Evolutionary conservation across 2,797 vertebrate genomes (phyloP).

Genomic region (Sebastiscus tertius): DNA sequence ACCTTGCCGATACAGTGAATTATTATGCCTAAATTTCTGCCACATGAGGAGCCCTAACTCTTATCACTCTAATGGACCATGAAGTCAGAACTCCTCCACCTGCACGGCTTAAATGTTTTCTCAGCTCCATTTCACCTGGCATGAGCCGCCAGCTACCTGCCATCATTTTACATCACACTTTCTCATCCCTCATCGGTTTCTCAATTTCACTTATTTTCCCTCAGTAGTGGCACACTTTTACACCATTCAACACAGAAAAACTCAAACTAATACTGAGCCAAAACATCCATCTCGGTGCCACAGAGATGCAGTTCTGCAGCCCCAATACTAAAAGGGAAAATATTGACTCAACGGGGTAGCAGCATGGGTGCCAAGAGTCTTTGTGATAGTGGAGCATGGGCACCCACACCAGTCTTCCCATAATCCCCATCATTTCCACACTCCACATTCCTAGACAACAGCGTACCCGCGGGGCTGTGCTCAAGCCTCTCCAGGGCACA

Average conservation of each 20-base stretch:
- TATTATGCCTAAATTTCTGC: slow-evolving; percentile 72
- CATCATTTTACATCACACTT: slow-evolving; percentile 75
- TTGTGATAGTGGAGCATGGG: slow-evolving; percentile 84
- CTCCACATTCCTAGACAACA: slow-evolving; percentile 89
- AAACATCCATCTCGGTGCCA: slow-evolving; percentile 73
- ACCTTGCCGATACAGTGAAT: slow-evolving; percentile 71
- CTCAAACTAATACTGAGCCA: slow-evolving; percentile 73
- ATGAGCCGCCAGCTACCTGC: slow-evolving; percentile 74
- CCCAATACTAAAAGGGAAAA: slow-evolving; percentile 77
- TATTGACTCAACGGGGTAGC: slow-evolving; percentile 80
- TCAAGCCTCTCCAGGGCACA: slow-evolving; percentile 85
- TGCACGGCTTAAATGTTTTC: slow-evolving; percentile 78
- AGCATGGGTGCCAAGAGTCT: slow-evolving; percentile 80
- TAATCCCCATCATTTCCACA: slow-evolving; percentile 88
- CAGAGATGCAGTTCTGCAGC: slow-evolving; percentile 72
- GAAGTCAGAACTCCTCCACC: slow-evolving; percentile 82
- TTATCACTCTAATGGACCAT: slow-evolving; percentile 81
- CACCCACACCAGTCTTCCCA: slow-evolving; percentile 85
- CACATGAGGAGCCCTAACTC: slow-evolving; percentile 70
- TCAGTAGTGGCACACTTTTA: slow-evolving; percentile 72
- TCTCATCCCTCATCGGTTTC: slow-evolving; percentile 68
- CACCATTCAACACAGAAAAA: slow-evolving; percentile 66
- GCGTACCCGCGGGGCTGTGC: slow-evolving; percentile 82
- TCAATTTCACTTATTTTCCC: slow-evolving; percentile 73
- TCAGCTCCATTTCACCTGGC: slow-evolving; percentile 79